Base-by-base conservation (phyloP, 2,797 vertebrate genomes). In the Hoplostethus atlanticus region DNA sequence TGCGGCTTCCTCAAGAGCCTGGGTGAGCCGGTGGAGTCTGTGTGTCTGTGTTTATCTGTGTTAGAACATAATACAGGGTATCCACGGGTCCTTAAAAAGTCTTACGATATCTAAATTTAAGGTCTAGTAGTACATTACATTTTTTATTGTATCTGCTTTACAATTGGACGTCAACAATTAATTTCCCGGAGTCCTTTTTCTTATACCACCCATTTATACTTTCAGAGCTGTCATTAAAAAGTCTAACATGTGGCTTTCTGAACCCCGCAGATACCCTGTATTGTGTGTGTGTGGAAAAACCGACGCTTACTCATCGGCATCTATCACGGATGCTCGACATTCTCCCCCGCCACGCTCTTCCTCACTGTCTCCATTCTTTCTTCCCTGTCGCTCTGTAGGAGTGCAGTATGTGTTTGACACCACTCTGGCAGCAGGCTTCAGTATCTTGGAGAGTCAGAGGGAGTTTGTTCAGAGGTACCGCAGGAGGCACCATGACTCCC, bases 391-490 rank as follows among this genome's bases (percentile, higher is more conserved):
- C 48, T 12, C 48, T 44, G 1, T 73, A 99, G 98, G 98, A 38
- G 96, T 97, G 40, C 95, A 95, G 87, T 96, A 96, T 83, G 97
- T 99, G 6, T 97, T 99, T 15, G 97, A 99, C 87, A 96, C 95
- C 51, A 95, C 96, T 0, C 87, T 99, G 67, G 96, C 98, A 5
- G 95, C 96, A 5, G 97, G 98, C 61, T 97, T 99, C 92, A 99
- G 97, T 80, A 95, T 99, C 88, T 89, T 98, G 65, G 98, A 99
- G 92, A 97, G 96, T 75, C 98, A 98, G 90, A 96, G 92, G 73
- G 97, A 99, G 52, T 99, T 99, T 68, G 92, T 99, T 77, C 96
- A 96, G 79, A 92, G 97, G 0, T 98, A 96, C 81, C 95, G 89
- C 0, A 94, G 90, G 84, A 96, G 95, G 89, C 95, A 95, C 73